phyloP scores from a whole-genome alignment of 30 jellyfish, hydroid and myxozoan species.

The Hydra vulgaris region DNA sequence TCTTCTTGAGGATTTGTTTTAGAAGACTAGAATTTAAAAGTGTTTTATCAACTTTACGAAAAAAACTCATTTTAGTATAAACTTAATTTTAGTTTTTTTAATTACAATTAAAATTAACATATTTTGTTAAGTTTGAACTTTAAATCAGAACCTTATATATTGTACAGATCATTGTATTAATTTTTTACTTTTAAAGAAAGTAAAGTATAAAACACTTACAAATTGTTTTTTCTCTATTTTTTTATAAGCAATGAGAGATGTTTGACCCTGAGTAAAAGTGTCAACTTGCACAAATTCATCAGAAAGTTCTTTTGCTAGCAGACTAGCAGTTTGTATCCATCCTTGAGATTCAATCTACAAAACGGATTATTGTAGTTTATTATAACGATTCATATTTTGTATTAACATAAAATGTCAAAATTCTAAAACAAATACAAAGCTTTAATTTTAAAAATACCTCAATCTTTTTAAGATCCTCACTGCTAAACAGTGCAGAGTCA shows the following conservation, averaged over 20 bases:
- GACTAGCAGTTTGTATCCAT: constrained; percentile 79
- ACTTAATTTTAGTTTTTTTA: too few species aligned
- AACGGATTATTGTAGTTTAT: background rate
- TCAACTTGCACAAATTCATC: constrained; percentile 45
- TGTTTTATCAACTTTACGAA: background rate
- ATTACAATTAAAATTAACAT: too few species aligned
- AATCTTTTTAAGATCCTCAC: constrained; percentile 42
- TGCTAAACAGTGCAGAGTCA: constrained; percentile 30
- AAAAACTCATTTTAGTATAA: too few species aligned
- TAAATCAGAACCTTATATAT: too few species aligned
- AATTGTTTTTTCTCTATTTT: background rate
- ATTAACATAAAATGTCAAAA: too few species aligned
- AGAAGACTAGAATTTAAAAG: background rate
- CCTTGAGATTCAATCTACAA: constrained; percentile 67
- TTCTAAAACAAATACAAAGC: too few species aligned
- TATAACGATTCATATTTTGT: too few species aligned
- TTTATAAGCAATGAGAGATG: background rate
- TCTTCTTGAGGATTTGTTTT: background rate
- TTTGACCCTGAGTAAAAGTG: constrained; percentile 7
- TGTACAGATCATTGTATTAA: too few species aligned
- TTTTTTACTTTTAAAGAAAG: too few species aligned
- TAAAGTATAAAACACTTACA: background rate
- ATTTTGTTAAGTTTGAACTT: too few species aligned
- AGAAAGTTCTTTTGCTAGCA: constrained; percentile 56
- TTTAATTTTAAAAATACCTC: too few species aligned